Conservation (phyloP, 2,113 vertebrate genomes). For the Ctenodactylus gundi region DNA sequence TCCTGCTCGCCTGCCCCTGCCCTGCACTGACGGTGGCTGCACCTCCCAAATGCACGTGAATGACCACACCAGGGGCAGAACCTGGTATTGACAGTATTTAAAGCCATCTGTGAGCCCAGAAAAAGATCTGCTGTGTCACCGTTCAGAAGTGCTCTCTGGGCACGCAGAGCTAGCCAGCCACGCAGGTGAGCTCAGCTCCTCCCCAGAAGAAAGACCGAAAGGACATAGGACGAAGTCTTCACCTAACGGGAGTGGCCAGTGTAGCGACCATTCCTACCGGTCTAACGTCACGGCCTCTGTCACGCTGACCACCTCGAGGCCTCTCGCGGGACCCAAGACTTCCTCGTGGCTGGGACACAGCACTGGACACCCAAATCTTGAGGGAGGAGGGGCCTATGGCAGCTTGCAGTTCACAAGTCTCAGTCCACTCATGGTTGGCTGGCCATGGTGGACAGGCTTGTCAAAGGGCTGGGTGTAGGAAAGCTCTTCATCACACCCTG, state of each 20-base stretch:
- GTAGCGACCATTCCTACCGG: background rate
- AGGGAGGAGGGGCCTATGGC: no score
- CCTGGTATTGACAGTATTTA: background rate
- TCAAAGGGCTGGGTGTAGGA: no score
- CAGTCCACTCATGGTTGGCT: no score
- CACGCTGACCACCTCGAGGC: accelerated
- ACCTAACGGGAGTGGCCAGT: background rate
- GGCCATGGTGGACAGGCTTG: no score
- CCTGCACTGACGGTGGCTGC: no score
- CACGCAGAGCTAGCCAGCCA: background rate
- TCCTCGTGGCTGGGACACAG: no score
- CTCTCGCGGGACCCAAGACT: no score
- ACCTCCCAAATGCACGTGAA: background rate
- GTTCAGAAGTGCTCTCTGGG: background rate
- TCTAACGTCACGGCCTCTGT: no score
- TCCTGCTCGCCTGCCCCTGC: no score
- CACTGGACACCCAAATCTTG: no score
- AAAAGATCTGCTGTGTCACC: background rate
- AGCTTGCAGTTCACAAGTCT: no score
- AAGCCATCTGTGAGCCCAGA: background rate
- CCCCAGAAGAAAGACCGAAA: background rate
- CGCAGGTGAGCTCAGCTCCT: background rate
- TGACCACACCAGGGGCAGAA: background rate
- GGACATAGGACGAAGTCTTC: background rate
- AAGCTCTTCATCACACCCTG: no score